Base-by-base conservation (phyloP, 2,113 vertebrate species). In the Sturnus vulgaris region DNA sequence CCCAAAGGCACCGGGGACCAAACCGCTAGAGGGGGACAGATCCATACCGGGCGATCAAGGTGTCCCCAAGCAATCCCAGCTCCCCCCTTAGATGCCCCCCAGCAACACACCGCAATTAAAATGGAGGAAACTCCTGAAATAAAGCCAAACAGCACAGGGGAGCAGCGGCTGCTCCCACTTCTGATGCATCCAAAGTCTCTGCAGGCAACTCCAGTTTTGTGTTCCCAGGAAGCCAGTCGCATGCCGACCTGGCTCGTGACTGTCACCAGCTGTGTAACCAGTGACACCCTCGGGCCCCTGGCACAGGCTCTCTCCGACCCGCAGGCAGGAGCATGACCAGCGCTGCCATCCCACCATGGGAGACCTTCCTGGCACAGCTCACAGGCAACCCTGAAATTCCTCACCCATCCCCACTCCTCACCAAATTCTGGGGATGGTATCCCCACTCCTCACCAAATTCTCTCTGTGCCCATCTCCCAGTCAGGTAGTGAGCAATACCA, bases 271-370 rank as follows among this genome's bases (percentile, higher is more conserved):
- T 15, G 22, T 56, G 39, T 47, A 6, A 3, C 18, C 77, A 35
- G 3, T 1, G 7, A 12, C 57, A 60, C 16, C 16, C 46, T 39
- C 0, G 0, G 18, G 30, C 2, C 30, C 39, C n/a, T 2, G 5
- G 30, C 24, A 79, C 2, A 5, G 25, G 40, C 13, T 17, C 14
- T 31, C 65, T 31, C 13, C 0, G 5, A 53, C 11, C 37, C 3
- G 1, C 33, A 40, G 20, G 18, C 37, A 57, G 56, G 13, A 66
- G 27, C 0, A 1, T 2, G 31, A 31, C 31, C 70, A 47, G 12
- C 1, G 35, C n/a, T 49, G 42, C 42, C 11, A 8, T 31, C 39
- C 66, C 22, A 44, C 17, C 77, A 1, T 1, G 52, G 5, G 12
- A 27, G 31, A 66, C 42, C 46, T 65, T 69, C 33, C 44, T 2